Conservation (phyloP, 2,888 invertebrate genomes). For the Apamea crenata region DNA sequence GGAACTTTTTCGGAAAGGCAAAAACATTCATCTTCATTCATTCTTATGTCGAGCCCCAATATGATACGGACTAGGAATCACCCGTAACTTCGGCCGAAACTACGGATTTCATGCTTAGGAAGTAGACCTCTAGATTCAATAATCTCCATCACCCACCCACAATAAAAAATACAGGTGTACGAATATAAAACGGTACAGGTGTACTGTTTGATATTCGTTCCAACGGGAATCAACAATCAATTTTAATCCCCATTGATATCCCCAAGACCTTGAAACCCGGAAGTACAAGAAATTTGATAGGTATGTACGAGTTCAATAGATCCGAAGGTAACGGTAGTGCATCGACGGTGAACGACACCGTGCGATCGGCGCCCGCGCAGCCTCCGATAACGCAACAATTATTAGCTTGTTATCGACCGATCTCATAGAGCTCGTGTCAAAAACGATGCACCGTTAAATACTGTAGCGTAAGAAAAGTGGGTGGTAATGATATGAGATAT, state of each 20-base stretch:
- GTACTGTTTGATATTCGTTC: too few relatives aligned
- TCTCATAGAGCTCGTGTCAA: constrained; percentile 51
- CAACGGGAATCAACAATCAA: not conserved
- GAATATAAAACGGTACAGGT: not conserved
- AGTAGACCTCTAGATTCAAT: not conserved
- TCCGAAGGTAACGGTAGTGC: constrained; percentile 73
- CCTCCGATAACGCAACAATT: constrained; percentile 73
- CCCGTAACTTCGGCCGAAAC: not conserved
- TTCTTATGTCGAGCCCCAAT: not conserved
- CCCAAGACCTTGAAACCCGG: constrained; percentile 23
- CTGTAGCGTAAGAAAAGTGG: constrained; percentile 6
- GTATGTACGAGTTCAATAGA: constrained; percentile 66
- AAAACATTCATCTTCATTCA: too few relatives aligned
- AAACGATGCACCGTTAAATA: constrained; percentile 50
- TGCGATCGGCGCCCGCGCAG: constrained; percentile 73
- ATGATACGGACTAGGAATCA: not conserved
- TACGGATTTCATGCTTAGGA: not conserved
- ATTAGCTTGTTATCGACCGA: constrained; percentile 60
- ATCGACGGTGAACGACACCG: constrained; percentile 81
- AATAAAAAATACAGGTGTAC: not conserved
- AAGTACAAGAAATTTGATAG: constrained; percentile 68
- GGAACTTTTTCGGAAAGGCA: too few relatives aligned
- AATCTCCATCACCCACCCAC: not conserved
- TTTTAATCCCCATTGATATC: not conserved
- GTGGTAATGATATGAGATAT: not conserved